A percentile compares a stretch with the other conserved stretches of the same genome.
Conservation (phyloP, 2,797 vertebrate genomes). For the Scolopax bukidnonensis region DNA sequence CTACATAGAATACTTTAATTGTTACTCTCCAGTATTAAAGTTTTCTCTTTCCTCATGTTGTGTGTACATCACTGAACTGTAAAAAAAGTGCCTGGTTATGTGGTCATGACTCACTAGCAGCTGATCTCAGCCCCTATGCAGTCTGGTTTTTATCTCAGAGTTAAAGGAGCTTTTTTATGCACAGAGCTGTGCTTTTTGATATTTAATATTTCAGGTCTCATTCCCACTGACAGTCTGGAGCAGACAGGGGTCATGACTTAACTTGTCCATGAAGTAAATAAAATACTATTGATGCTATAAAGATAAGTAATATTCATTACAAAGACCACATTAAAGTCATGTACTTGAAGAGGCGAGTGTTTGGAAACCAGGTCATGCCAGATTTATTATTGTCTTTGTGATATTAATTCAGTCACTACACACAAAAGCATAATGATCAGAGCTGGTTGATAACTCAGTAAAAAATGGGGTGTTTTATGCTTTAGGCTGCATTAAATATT, state of each 20-base stretch:
- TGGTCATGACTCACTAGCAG: slow-evolving; percentile 17
- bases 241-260: slow-evolving; percentile 39
- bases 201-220: slow-evolving; percentile 48
- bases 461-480: not conserved
- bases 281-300: slow-evolving; percentile 28
- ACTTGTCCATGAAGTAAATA: slow-evolving; percentile 20
- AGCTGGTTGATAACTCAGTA: not conserved
- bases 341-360: not conserved
- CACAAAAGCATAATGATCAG: not conserved
- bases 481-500: not conserved
- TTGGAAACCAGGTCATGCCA: not conserved
- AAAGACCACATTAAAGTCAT: slow-evolving; percentile 25
- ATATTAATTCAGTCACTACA: not conserved
- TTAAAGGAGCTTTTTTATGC: not conserved
- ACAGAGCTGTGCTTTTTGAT: slow-evolving; percentile 19
- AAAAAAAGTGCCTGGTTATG: not conserved
- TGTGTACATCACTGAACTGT: not conserved
- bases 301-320: slow-evolving; percentile 56
- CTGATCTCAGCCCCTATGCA: not conserved
- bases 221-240: slow-evolving; percentile 29
- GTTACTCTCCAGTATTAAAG: not conserved
- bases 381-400: not conserved
- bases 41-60: not conserved
- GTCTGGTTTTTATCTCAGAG: not conserved
- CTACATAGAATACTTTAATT: not conserved